Conservation (phyloP, 35 echinoderm and acorn worm genomes). For the Ptychodera flava region DNA sequence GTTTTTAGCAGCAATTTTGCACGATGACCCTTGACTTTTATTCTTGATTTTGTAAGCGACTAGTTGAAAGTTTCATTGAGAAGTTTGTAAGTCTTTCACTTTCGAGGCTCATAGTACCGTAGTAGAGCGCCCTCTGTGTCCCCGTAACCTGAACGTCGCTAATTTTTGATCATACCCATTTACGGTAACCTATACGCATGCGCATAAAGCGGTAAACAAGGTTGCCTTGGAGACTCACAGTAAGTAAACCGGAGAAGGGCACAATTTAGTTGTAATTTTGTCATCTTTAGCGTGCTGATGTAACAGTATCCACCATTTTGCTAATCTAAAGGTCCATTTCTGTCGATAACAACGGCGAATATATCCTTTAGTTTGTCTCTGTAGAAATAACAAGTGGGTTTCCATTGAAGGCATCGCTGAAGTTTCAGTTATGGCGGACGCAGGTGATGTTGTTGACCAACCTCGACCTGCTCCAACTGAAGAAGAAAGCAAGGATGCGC, state of each 20-base stretch:
- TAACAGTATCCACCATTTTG: neutral
- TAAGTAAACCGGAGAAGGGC: neutral
- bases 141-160: too few relatives aligned
- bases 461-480: neutral
- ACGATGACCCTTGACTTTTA: too few relatives aligned
- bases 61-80: too few relatives aligned
- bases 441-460: neutral
- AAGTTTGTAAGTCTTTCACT: too few relatives aligned
- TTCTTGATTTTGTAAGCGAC: too few relatives aligned
- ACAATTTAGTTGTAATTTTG: neutral
- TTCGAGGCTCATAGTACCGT: too few relatives aligned
- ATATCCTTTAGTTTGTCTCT: too few relatives aligned
- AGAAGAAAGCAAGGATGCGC: neutral
- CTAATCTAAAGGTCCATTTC: too few relatives aligned
- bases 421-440: neutral
- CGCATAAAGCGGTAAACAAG: neutral
- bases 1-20: too few relatives aligned
- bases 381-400: neutral
- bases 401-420: neutral
- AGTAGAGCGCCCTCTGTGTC: too few relatives aligned
- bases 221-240: neutral
- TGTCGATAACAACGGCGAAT: too few relatives aligned
- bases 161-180: too few relatives aligned
- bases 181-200: neutral
- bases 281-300: neutral